phyloP scores from a whole-genome alignment of 1,140 invertebrate species.

The Scaptomyza pallida region DNA sequence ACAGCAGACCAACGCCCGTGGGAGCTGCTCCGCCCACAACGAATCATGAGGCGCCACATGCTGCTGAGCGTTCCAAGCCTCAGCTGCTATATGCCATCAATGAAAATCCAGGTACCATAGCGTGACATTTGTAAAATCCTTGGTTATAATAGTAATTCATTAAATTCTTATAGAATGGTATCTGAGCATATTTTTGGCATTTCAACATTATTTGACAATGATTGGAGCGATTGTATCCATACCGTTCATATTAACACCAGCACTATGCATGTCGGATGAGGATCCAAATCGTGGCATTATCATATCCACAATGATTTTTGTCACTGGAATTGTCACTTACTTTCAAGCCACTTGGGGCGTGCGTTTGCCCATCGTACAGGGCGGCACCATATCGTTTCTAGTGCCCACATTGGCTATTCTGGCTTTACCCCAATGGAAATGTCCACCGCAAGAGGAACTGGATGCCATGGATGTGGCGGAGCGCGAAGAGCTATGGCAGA shows the following conservation, averaged over 20 bases:
- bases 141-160: no score
- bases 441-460: conserved; percentile 86
- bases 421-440: conserved; percentile 90
- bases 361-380: conserved; percentile 88
- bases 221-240: conserved; percentile 94
- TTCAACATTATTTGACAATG: conserved; percentile 95
- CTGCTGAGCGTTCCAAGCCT: conserved; percentile 57
- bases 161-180: conserved; percentile 86
- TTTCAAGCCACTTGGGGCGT: conserved; percentile 92
- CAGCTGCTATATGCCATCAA: conserved; percentile 89
- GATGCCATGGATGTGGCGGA: conserved; percentile 86
- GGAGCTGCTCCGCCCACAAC: conserved; percentile 4
- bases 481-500: conserved; percentile 89
- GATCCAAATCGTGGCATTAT: conserved; percentile 92
- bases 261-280: conserved; percentile 91
- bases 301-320: conserved; percentile 95
- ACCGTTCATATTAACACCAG: conserved; percentile 92
- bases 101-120: conserved; percentile 86
- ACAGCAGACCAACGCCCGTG: conserved; percentile 15
- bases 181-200: conserved; percentile 91
- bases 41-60: conserved; percentile 8
- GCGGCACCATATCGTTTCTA: conserved; percentile 93
- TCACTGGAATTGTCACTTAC: conserved; percentile 93
- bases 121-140: background rate
- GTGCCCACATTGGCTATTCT: conserved; percentile 94